Percentiles rank a stretch among this genome's conserved stretches.
These are phyloP conservation scores for Strigamia crassipes DNA, from an alignment of 2,888 invertebrate genomes.

Conservation along the genomic window DNA sequence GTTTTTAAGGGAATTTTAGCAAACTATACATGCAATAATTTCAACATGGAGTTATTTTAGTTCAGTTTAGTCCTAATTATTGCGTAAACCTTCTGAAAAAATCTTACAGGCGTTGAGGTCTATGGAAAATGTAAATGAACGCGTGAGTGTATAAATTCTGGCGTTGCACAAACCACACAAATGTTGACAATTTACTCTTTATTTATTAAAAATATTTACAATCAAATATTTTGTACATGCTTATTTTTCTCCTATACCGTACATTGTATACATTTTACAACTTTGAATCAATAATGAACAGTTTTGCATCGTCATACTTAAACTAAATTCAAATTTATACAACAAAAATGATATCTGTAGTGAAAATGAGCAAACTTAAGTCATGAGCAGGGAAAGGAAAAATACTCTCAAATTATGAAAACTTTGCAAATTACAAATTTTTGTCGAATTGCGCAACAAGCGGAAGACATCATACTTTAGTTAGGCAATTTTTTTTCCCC, in stretches of 20 bases:
- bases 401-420: background rate
- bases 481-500: background rate
- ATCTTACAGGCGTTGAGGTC: too few relatives aligned
- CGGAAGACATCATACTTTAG: background rate
- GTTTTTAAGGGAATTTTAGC: too few relatives aligned
- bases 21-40: too few relatives aligned
- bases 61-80: too few relatives aligned
- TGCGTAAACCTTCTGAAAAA: too few relatives aligned
- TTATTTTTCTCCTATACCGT: slow-evolving; percentile 2
- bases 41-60: too few relatives aligned
- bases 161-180: background rate
- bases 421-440: background rate
- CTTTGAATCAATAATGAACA: background rate
- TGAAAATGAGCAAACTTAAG: background rate
- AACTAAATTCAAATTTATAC: background rate
- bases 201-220: slow-evolving; percentile 45
- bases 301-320: background rate
- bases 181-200: slow-evolving; percentile 41
- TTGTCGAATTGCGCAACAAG: background rate
- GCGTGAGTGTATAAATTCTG: too few relatives aligned
- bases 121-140: too few relatives aligned
- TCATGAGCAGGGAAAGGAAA: background rate
- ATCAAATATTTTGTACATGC: slow-evolving; percentile 33
- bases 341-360: background rate
- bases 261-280: slow-evolving; percentile 18